These are phyloP conservation scores for Caiman crocodilus DNA, from an alignment of 2,797 vertebrate species.

Conservation along the genomic window DNA sequence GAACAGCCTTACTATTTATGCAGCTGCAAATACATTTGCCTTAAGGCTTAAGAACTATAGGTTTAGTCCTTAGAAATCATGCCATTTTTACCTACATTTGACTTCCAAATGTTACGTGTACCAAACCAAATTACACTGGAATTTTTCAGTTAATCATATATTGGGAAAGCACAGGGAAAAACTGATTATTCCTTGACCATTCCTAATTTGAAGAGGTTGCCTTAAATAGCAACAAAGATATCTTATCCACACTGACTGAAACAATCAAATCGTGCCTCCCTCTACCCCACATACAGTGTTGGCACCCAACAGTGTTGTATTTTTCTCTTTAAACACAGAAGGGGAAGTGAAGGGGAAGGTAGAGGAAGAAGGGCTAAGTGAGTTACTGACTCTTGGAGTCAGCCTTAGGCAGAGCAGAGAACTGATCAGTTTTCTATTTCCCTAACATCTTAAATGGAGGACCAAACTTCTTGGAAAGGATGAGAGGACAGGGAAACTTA, in stretches of 20 bases:
- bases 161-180: not conserved
- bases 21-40: accelerated
- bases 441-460: not conserved
- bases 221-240: not conserved
- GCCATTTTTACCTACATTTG: not conserved
- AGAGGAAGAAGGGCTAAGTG: not conserved
- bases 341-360: constrained; percentile 2
- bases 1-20: not conserved
- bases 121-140: not conserved
- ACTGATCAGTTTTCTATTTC: not conserved
- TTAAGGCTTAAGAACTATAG: not conserved
- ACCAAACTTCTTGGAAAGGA: not conserved
- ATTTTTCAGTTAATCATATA: not conserved
- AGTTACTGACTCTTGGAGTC: not conserved
- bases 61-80: not conserved
- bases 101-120: not conserved
- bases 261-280: not conserved
- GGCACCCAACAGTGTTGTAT: not conserved
- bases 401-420: not conserved
- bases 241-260: not conserved
- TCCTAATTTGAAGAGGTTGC: not conserved
- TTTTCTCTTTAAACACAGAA: not conserved
- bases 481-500: not conserved
- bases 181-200: not conserved
- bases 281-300: too few species aligned